phyloP scores from a whole-genome alignment of 2,113 vertebrate species.

The Odocoileus virginianus region DNA sequence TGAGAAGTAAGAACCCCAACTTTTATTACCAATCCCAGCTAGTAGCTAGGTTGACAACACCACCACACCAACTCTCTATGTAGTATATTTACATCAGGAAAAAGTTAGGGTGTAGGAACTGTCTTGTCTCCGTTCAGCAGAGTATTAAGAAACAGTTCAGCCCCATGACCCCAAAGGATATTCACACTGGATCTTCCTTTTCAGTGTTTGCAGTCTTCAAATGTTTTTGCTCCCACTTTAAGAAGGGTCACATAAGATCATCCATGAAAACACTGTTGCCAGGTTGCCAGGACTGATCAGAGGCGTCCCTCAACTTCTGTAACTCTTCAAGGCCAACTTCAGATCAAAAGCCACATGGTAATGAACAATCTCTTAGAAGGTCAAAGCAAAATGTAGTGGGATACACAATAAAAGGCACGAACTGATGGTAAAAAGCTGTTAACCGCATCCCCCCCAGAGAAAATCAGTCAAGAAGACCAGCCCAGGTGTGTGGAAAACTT shows the following conservation, averaged over 20 bases:
- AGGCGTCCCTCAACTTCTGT: neutral
- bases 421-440: neutral
- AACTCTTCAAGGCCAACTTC: neutral
- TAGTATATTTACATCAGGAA: neutral
- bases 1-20: neutral
- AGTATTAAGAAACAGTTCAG: neutral
- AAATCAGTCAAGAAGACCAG: neutral
- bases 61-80: neutral
- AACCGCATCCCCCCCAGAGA: accelerated
- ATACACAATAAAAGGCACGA: neutral
- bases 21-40: neutral
- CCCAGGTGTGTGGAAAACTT: neutral
- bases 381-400: neutral
- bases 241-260: neutral
- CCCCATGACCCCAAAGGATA: neutral
- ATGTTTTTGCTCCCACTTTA: neutral
- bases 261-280: neutral
- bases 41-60: neutral
- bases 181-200: neutral
- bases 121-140: neutral
- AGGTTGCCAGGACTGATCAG: neutral
- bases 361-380: neutral
- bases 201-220: neutral
- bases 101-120: neutral
- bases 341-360: neutral